These are phyloP conservation scores for Pomacea canaliculata DNA, from an alignment of 2,888 invertebrate genomes.

Conservation along the genomic window DNA sequence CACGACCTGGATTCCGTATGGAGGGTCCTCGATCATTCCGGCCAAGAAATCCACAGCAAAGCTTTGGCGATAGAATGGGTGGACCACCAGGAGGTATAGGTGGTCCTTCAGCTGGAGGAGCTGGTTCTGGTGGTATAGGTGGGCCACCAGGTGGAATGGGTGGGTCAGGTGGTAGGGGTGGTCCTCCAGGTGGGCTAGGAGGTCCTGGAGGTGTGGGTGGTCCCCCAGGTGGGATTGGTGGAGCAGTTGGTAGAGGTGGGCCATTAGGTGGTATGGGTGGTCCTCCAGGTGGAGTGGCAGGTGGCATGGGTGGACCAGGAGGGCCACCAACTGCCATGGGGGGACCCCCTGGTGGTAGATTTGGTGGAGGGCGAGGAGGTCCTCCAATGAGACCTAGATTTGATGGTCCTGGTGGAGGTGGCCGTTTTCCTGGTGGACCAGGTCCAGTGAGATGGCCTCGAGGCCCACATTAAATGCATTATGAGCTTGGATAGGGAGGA, in stretches of 20 bases:
- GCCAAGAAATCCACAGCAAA: conserved; percentile 32
- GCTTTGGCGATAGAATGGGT: conserved; percentile 31
- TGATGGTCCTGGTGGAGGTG: conserved; percentile 29
- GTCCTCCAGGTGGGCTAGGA: too few relatives aligned
- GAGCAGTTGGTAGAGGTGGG: too few relatives aligned
- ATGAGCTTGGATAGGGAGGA: background rate
- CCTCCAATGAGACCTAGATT: conserved; percentile 23
- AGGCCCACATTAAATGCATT: conserved; percentile 11
- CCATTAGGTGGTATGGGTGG: too few relatives aligned
- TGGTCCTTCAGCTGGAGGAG: conserved; percentile 23
- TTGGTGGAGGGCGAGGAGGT: conserved; percentile 30
- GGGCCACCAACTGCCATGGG: conserved; percentile 23
- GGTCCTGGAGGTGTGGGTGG: too few relatives aligned
- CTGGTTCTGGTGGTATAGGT: conserved; percentile 20
- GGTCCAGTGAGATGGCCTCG: conserved; percentile 27
- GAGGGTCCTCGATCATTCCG: conserved; percentile 31
- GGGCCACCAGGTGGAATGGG: conserved; percentile 1
- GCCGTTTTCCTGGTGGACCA: conserved; percentile 30
- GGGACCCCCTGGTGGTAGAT: conserved; percentile 26
- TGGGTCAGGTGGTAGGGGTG: too few relatives aligned
- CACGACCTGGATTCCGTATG: conserved; percentile 26
- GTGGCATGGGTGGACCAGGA: background rate
- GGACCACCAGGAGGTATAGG: conserved; percentile 32
- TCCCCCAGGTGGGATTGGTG: too few relatives aligned
- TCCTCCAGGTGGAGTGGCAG: too few relatives aligned